These are phyloP conservation scores for Origma solitaria DNA, from an alignment of 2,113 vertebrate genomes.

Conservation along the genomic window DNA sequence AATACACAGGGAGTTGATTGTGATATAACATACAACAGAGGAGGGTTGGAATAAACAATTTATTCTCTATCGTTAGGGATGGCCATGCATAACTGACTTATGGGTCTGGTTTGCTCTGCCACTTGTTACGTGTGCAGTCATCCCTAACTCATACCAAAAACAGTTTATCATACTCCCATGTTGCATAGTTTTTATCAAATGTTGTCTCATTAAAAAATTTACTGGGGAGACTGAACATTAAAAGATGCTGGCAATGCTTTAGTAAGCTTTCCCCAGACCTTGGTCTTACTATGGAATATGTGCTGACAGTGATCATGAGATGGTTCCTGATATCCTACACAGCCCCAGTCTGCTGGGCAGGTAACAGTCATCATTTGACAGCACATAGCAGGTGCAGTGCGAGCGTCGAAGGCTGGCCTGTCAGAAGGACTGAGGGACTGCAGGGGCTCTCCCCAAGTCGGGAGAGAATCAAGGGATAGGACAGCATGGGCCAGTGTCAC, in stretches of 20 bases:
- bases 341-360: slow-evolving; percentile 1
- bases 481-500: not conserved
- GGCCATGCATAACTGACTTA: slow-evolving; percentile 14
- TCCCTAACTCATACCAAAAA: not conserved
- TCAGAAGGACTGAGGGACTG: not conserved
- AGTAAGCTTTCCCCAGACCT: not conserved
- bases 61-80: slow-evolving; percentile 41
- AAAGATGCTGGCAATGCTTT: not conserved
- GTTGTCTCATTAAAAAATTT: slow-evolving; percentile 3
- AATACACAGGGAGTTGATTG: slow-evolving; percentile 33
- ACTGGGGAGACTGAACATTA: not conserved
- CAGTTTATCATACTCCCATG: not conserved
- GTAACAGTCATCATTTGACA: not conserved
- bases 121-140: slow-evolving; percentile 24
- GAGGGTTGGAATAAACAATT: slow-evolving; percentile 54
- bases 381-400: not conserved
- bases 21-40: slow-evolving; percentile 32
- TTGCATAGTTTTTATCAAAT: not conserved
- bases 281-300: not conserved
- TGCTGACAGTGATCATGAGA: not conserved
- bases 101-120: slow-evolving; percentile 5
- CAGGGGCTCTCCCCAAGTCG: fast-evolving
- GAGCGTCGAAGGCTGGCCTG: not conserved
- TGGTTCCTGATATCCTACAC: not conserved
- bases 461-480: not conserved